phyloP scores from a whole-genome alignment of 2,888 invertebrate genomes.

The Drosophila sordidula region DNA sequence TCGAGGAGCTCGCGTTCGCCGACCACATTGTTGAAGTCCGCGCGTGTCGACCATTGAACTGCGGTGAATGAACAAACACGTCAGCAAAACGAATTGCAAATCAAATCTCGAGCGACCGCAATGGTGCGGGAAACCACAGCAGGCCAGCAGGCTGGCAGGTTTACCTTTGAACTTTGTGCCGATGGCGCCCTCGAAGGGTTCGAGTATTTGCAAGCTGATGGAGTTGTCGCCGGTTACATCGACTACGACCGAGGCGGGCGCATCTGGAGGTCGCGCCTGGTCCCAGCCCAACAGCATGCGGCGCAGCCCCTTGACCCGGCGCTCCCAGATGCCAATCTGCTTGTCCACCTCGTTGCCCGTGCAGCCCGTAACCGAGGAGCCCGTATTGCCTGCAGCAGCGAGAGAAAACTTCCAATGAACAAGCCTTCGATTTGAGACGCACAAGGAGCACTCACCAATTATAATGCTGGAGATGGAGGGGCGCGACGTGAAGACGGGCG shows the following conservation, averaged over 20 bases:
- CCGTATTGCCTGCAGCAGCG: slow-evolving; percentile 81
- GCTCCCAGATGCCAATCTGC: slow-evolving; percentile 94
- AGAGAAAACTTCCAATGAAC: neutral
- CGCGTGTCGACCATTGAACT: slow-evolving; percentile 97
- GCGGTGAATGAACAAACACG: slow-evolving; percentile 50
- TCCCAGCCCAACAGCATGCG: slow-evolving; percentile 94
- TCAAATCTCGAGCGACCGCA: slow-evolving; percentile 4
- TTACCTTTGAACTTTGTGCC: slow-evolving; percentile 96
- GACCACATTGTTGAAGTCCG: slow-evolving; percentile 92
- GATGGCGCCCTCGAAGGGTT: slow-evolving; percentile 92
- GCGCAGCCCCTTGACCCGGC: slow-evolving; percentile 86
- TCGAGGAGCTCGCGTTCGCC: slow-evolving; percentile 92
- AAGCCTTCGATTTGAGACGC: neutral
- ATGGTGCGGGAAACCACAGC: no score
- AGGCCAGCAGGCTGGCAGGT: slow-evolving; percentile 24
- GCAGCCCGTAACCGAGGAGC: slow-evolving; percentile 88
- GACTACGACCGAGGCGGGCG: slow-evolving; percentile 91
- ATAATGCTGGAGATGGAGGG: slow-evolving; percentile 87
- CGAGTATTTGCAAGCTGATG: slow-evolving; percentile 88
- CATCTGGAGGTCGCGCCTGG: slow-evolving; percentile 93
- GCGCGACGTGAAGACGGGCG: slow-evolving; percentile 83
- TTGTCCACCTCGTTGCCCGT: slow-evolving; percentile 92
- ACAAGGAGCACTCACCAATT: slow-evolving; percentile 84
- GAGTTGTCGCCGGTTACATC: slow-evolving; percentile 88
- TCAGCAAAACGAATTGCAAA: slow-evolving; percentile 6